A percentile compares a stretch with the other conserved stretches of the same genome.
Conservation (phyloP, 2,113 vertebrate genomes). For the Salvelinus alpinus region DNA sequence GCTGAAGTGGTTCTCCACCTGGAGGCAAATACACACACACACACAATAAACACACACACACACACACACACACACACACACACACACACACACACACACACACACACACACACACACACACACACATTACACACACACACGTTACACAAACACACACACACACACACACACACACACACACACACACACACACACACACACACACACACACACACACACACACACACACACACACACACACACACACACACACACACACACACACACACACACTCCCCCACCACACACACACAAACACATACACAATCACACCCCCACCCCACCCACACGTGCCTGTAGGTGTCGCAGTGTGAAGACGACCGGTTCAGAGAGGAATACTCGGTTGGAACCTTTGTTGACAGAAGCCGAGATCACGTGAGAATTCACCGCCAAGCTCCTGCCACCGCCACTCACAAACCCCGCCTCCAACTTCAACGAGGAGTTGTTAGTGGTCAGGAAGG, state of each 20-base stretch:
- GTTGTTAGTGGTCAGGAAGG: slow-evolving; percentile 88
- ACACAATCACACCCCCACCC: slow-evolving; percentile 39
- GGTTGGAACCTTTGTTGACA: slow-evolving; percentile 90
- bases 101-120: slow-evolving; percentile 36
- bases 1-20: slow-evolving; percentile 91
- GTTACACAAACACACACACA: neutral
- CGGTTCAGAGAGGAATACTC: slow-evolving; percentile 88
- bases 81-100: slow-evolving; percentile 7
- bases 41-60: neutral
- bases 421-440: slow-evolving; percentile 83
- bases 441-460: slow-evolving; percentile 61
- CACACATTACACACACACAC: slow-evolving; percentile 30
- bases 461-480: slow-evolving; percentile 81
- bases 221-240: slow-evolving; percentile 52
- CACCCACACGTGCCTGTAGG: slow-evolving; percentile 70
- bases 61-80: neutral
- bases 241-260: slow-evolving; percentile 31
- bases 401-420: slow-evolving; percentile 91
- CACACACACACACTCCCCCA: slow-evolving; percentile 34
- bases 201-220: slow-evolving; percentile 3
- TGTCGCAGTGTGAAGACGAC: slow-evolving; percentile 90
- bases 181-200: neutral
- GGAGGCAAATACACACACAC: slow-evolving; percentile 20
- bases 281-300: neutral
- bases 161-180: too few species aligned